Conservation (phyloP, 2,797 vertebrate species). For the Melanotaenia nigrans region DNA sequence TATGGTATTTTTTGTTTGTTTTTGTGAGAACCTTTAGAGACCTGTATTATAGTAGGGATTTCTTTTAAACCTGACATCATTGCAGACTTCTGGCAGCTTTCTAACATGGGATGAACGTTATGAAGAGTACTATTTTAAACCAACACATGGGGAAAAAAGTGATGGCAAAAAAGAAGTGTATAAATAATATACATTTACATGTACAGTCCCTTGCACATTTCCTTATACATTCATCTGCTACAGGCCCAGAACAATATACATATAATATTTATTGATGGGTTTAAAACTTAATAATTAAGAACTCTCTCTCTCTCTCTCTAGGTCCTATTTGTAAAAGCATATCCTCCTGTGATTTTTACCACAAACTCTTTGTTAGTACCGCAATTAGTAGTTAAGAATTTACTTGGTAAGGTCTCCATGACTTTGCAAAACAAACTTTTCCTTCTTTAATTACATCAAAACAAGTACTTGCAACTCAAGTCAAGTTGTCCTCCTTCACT, state of each 20-base stretch:
- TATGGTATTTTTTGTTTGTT: too few species aligned
- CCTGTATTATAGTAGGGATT: too few species aligned
- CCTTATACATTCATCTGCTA: conserved; percentile 5
- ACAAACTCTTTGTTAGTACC: background rate
- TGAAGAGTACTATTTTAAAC: background rate
- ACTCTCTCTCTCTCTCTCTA: too few species aligned
- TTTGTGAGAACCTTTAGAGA: too few species aligned
- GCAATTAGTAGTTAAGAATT: background rate
- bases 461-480: conserved; percentile 10
- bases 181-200: background rate
- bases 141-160: background rate
- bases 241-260: background rate
- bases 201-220: background rate
- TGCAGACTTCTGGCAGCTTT: too few species aligned
- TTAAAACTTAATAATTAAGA: background rate
- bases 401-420: background rate
- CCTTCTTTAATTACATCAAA: background rate
- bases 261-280: background rate
- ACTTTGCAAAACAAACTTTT: conserved; percentile 15
- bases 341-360: background rate
- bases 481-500: conserved; percentile 7
- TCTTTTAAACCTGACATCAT: too few species aligned
- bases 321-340: too few species aligned
- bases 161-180: too few species aligned
- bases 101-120: too few species aligned